Conservation (phyloP, 2,888 invertebrate genomes). For the Mimumesa dahlbomi region DNA sequence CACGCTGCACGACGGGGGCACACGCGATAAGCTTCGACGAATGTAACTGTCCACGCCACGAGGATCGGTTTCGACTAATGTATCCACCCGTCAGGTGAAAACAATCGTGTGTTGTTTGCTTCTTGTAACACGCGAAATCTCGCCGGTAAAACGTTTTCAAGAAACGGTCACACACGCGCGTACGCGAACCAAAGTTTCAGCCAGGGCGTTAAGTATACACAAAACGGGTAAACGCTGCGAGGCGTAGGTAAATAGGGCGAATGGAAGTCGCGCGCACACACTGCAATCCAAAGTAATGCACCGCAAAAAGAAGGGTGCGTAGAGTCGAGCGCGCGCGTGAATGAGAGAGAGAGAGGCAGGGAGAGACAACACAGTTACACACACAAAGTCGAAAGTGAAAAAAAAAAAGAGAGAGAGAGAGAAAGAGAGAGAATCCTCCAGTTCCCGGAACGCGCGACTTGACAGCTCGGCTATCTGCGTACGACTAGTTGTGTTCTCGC, state of each 20-base stretch:
- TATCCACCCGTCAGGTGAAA: background rate
- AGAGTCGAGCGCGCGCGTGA: conserved; percentile 10
- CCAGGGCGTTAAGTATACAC: conserved; percentile 16
- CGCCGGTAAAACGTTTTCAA: background rate
- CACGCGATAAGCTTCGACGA: background rate
- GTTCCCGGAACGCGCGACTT: conserved; percentile 58
- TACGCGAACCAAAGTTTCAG: conserved; percentile 11
- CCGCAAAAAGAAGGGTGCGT: conserved; percentile 13
- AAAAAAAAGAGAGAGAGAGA: conserved; percentile 6
- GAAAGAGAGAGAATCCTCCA: conserved; percentile 23
- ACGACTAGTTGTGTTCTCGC: conserved; percentile 76
- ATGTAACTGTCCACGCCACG: conserved; percentile 6
- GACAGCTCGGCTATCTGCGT: conserved; percentile 76
- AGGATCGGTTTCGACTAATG: background rate
- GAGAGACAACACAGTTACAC: background rate
- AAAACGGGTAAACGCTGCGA: conserved; percentile 3
- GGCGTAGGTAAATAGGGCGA: conserved; percentile 21
- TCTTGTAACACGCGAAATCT: background rate
- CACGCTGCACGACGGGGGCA: conserved; percentile 8
- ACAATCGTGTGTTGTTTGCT: background rate
- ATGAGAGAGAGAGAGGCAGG: no score
- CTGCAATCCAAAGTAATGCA: conserved; percentile 39
- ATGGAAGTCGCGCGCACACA: conserved; percentile 32
- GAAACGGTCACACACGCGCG: conserved; percentile 34
- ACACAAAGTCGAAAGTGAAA: background rate